Evolutionary conservation across 2,113 vertebrate genomes (phyloP).

Genomic region (Dicerorhinus sumatrensis): DNA sequence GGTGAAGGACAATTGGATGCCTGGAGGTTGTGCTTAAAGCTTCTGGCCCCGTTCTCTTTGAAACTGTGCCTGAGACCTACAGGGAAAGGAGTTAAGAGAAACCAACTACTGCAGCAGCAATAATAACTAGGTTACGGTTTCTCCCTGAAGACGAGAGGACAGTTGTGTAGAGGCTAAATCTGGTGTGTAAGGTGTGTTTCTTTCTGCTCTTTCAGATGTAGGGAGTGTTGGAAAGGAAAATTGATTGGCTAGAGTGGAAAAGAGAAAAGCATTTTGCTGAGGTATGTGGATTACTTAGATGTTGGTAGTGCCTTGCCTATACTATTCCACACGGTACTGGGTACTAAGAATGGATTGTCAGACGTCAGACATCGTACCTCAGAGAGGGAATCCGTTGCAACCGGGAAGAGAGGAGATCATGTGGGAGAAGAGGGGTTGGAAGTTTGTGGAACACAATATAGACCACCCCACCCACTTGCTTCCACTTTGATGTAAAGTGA

Average conservation of each 20-base stretch:
- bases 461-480: neutral
- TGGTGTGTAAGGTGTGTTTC: neutral
- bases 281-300: neutral
- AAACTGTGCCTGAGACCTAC: neutral
- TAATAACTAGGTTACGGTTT: neutral
- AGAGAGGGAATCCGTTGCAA: neutral
- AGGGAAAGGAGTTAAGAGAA: neutral
- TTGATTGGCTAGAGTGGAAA: neutral
- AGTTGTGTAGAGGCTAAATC: neutral
- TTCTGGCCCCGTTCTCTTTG: neutral
- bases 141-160: neutral
- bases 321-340: neutral
- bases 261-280: neutral
- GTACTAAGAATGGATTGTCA: neutral
- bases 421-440: neutral
- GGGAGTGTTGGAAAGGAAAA: neutral
- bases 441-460: neutral
- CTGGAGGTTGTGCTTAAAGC: neutral
- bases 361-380: neutral
- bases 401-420: fast-evolving
- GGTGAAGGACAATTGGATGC: neutral
- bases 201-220: neutral
- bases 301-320: neutral
- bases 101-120: neutral
- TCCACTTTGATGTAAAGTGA: neutral